phyloP scores from a whole-genome alignment of 1,140 invertebrate genomes.

The Penaeus chinensis region DNA sequence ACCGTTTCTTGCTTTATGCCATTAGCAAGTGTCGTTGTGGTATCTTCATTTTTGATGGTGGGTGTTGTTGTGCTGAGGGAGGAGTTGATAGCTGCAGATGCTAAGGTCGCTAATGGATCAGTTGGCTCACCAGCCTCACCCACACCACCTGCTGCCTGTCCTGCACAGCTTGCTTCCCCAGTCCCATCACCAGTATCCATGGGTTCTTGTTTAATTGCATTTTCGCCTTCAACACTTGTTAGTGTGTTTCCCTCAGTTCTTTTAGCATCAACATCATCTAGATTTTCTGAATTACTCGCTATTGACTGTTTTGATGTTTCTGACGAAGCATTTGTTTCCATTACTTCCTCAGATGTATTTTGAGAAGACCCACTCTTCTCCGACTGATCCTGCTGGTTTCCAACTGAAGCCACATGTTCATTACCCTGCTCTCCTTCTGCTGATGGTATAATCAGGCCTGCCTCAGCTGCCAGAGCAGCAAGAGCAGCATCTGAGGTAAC shows the following conservation, averaged over 20 bases:
- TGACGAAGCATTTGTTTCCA: background rate
- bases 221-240: slow-evolving; percentile 39
- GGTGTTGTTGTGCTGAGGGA: slow-evolving; percentile 48
- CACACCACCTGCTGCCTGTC: background rate
- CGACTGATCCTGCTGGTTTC: slow-evolving; percentile 34
- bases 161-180: slow-evolving; percentile 28
- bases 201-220: slow-evolving; percentile 53
- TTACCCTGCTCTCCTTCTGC: slow-evolving; percentile 58
- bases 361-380: slow-evolving; percentile 52
- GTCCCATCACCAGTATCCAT: slow-evolving; percentile 53
- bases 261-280: slow-evolving; percentile 33
- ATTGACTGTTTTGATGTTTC: background rate
- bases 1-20: slow-evolving; percentile 65
- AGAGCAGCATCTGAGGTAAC: slow-evolving; percentile 76
- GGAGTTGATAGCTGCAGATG: slow-evolving; percentile 74
- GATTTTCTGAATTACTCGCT: background rate
- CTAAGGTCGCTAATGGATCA: slow-evolving; percentile 79
- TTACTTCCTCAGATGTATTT: slow-evolving; percentile 11
- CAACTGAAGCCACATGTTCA: slow-evolving; percentile 1
- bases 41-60: slow-evolving; percentile 63
- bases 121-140: slow-evolving; percentile 55
- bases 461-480: slow-evolving; percentile 76
- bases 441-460: slow-evolving; percentile 74
- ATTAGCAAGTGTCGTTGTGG: slow-evolving; percentile 63
- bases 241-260: slow-evolving; percentile 25